Evolutionary conservation across 1,140 invertebrate genomes (phyloP).

Genomic region (Acarapis woodi): DNA sequence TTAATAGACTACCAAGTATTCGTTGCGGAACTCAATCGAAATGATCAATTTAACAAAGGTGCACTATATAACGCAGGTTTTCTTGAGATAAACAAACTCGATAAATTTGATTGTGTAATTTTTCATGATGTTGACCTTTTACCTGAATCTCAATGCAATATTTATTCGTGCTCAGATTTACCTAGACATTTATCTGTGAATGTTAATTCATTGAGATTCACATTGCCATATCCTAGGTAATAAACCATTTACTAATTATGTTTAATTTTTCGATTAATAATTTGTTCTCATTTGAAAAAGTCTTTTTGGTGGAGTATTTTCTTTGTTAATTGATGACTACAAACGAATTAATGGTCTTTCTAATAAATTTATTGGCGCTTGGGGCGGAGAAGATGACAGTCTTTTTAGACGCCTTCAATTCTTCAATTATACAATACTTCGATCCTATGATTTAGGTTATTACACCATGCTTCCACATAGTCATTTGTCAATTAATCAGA

Average conservation of each 20-base stretch:
- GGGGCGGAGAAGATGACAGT: constrained; percentile 16
- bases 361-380: constrained; percentile 14
- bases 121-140: constrained; percentile 28
- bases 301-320: constrained; percentile 15
- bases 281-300: too few species aligned
- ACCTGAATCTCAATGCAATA: constrained; percentile 19
- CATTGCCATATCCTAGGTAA: constrained; percentile 13
- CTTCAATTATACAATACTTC: too few species aligned
- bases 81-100: constrained; percentile 16
- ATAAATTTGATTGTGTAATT: constrained; percentile 21
- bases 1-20: constrained; percentile 66
- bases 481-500: too few species aligned
- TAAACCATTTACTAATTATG: too few species aligned
- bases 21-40: constrained; percentile 44
- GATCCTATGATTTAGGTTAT: too few species aligned
- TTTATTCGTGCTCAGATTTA: constrained; percentile 12
- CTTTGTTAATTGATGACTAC: constrained; percentile 14
- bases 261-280: too few species aligned
- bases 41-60: constrained; percentile 14
- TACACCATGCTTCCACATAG: too few species aligned
- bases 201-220: constrained; percentile 13
- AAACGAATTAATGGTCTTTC: constrained; percentile 13
- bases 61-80: constrained; percentile 22
- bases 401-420: constrained; percentile 12
- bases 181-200: constrained; percentile 13